Base-by-base conservation (phyloP, 1,140 invertebrate genomes). In the Panonychus citri region DNA sequence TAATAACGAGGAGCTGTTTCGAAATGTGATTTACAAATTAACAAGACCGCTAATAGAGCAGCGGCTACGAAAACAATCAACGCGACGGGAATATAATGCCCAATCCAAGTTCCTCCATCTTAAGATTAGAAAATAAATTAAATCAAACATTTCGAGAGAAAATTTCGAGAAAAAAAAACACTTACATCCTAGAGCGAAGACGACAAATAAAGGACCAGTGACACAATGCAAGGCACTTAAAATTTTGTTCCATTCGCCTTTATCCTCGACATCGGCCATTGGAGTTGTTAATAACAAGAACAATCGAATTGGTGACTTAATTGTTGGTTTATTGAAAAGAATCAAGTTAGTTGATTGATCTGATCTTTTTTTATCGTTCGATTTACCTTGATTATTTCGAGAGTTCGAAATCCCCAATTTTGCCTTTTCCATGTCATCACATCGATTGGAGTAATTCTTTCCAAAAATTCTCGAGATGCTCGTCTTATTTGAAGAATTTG, bases 171-270 rank as follows among this genome's bases (percentile, higher is more conserved):
- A 50, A 19, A 2, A 50, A 19, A 50, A 26, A 17, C 8, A 53
- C 39, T 39, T 28, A 57, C 39, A 57, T 10, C 56, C 56, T 40
- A 53, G 21, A 34, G 56, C 56, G 26, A 53, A 53, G 15, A 57
- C 19, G 7, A 53, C 56, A 43, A 57, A 57, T 15, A 57, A 21
- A 10, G 56, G 56, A 17, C 56, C 56, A 26, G 56, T 57, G 3
- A 57, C 55, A 34, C 56, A 57, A 57, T 57, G 56, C 19, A 57
- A 30, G 13, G 40, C 30, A 27, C 50, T 53, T 8, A 57, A 30
- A 7, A 48, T n/a, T 40, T 57, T 57, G 37, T 57, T 57, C 56
- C 56, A 57, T 53, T 57, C 56, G 15, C 34, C 34, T 53, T 57
- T 57, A 7, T 34, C 56, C 24, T 57, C 56, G 17, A 54, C 28